These are phyloP conservation scores for Pterocles burchelli DNA, from an alignment of 2,113 vertebrate species.

Conservation along the genomic window DNA sequence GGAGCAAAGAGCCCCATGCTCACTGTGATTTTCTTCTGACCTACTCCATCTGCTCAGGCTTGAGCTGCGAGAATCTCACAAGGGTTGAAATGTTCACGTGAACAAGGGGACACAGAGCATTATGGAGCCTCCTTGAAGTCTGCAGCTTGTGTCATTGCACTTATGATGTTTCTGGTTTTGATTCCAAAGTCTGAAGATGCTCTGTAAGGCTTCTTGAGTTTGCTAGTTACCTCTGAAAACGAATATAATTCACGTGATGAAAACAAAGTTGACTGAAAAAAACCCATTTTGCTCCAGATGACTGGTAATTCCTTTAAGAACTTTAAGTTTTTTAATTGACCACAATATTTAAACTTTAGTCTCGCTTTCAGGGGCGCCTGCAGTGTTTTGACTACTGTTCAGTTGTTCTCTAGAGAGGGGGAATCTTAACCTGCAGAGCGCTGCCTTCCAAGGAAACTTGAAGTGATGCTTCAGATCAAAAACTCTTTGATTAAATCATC, in stretches of 20 bases:
- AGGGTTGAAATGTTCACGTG: not conserved
- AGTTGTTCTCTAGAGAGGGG: not conserved
- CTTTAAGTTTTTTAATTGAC: not conserved
- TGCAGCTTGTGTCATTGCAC: not conserved
- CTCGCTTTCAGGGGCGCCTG: not conserved
- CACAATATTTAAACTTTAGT: not conserved
- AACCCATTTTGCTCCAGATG: not conserved
- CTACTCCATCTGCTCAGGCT: not conserved
- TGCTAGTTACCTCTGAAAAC: not conserved
- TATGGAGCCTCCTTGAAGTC: not conserved
- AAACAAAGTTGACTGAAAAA: not conserved
- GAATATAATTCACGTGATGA: not conserved
- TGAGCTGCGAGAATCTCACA: not conserved
- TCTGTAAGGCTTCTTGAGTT: not conserved
- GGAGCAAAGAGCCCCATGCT: not conserved
- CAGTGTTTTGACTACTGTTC: not conserved
- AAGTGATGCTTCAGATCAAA: not conserved
- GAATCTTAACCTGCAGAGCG: not conserved
- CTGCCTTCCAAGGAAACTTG: not conserved
- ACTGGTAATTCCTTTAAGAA: not conserved
- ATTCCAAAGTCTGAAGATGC: not conserved
- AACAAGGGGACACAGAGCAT: not conserved
- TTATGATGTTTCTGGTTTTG: not conserved
- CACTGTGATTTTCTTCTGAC: not conserved
- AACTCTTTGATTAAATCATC: not conserved